phyloP scores from a whole-genome alignment of 1,140 invertebrate genomes.

The Brachystomella parvula region DNA sequence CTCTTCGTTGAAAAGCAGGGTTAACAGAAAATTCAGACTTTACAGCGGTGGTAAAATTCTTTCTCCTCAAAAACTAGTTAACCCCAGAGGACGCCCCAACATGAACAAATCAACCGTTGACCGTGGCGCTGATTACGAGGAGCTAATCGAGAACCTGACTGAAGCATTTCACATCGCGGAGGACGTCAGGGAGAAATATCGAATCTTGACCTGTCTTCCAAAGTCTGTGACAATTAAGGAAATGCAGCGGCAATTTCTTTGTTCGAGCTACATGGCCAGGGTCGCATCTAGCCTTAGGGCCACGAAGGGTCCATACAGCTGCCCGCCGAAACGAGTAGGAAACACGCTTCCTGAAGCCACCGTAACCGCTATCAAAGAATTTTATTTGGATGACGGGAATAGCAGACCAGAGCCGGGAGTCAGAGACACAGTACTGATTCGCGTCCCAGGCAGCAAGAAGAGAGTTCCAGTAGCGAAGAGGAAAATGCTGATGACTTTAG shows the following conservation, averaged over 20 bases:
- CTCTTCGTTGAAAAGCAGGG: too few relatives aligned
- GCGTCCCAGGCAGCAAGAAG: neutral
- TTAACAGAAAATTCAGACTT: too few relatives aligned
- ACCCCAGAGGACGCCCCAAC: too few relatives aligned
- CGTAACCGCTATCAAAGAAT: neutral
- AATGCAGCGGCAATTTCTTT: neutral
- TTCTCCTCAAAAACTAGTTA: too few relatives aligned
- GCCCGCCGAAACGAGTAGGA: neutral
- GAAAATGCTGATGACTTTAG: neutral
- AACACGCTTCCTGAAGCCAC: neutral
- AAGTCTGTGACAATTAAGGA: neutral
- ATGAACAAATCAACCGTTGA: too few relatives aligned
- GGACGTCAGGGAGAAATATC: neutral
- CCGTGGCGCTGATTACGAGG: too few relatives aligned
- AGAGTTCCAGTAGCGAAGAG: neutral
- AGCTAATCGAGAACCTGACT: too few relatives aligned
- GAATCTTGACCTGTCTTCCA: neutral
- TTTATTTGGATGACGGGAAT: constrained; percentile 2
- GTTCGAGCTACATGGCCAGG: neutral
- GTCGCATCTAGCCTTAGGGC: neutral
- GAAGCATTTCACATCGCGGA: too few relatives aligned
- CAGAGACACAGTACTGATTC: neutral
- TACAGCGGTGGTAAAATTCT: too few relatives aligned
- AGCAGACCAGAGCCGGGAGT: neutral
- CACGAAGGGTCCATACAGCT: neutral